phyloP scores from a whole-genome alignment of 2,113 vertebrate genomes.

The Hiodon alosoides region DNA sequence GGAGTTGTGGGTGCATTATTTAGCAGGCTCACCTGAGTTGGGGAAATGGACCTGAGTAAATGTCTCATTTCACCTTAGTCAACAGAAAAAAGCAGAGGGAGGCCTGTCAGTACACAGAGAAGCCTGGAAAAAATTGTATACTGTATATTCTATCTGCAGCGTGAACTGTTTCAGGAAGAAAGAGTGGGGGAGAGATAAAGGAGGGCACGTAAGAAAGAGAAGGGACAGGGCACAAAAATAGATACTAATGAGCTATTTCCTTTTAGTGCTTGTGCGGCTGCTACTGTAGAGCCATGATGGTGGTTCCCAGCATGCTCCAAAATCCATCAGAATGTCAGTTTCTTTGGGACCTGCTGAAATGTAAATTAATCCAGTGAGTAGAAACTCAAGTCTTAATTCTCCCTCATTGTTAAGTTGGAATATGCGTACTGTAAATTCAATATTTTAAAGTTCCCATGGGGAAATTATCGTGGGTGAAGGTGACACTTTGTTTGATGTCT shows the following conservation, averaged over 20 bases:
- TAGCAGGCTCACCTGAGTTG: constrained; percentile 6
- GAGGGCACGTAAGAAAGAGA: not conserved
- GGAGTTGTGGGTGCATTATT: not conserved
- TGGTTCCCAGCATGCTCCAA: constrained; percentile 27
- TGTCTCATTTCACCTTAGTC: constrained; percentile 22
- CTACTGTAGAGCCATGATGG: not conserved
- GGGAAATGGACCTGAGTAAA: constrained; percentile 7
- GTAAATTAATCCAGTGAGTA: constrained; percentile 43
- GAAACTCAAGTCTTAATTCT: constrained; percentile 18
- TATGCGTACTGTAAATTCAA: constrained; percentile 24
- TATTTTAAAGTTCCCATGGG: constrained; percentile 21
- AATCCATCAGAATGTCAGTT: constrained; percentile 38
- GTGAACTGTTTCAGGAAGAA: not conserved
- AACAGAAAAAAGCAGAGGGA: constrained; percentile 8
- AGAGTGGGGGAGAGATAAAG: not conserved
- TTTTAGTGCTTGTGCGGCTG: not conserved
- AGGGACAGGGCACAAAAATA: not conserved
- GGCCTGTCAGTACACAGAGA: not conserved
- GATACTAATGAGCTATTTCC: constrained; percentile 24
- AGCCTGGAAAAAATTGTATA: constrained; percentile 20
- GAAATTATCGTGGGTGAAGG: constrained; percentile 6
- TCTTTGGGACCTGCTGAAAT: constrained; percentile 27
- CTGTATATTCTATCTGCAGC: constrained; percentile 21
- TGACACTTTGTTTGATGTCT: constrained; percentile 7
- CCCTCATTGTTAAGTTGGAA: constrained; percentile 22